Percentiles rank a stretch among this genome's conserved stretches.
These are phyloP conservation scores for Fragum whitleyi DNA, from an alignment of 2,888 invertebrate species.

Conservation along the genomic window DNA sequence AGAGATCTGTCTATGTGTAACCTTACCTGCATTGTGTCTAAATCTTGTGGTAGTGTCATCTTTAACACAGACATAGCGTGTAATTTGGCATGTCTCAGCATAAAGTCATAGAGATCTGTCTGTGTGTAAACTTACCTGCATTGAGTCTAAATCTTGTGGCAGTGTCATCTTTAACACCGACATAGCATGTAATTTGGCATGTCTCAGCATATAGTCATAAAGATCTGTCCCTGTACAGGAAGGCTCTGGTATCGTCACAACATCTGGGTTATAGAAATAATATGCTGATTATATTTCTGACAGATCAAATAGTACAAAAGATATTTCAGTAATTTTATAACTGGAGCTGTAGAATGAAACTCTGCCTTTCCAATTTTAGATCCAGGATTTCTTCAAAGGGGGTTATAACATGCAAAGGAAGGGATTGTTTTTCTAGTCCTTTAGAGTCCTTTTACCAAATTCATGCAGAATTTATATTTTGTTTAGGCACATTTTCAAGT, in stretches of 20 bases:
- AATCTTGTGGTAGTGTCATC: constrained; percentile 46
- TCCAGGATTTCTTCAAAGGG: too few relatives aligned
- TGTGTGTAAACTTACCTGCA: constrained; percentile 1
- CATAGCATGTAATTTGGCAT: constrained; percentile 90
- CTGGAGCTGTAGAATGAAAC: too few relatives aligned
- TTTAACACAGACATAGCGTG: constrained; percentile 88
- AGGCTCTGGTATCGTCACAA: constrained; percentile 87
- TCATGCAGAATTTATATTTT: too few relatives aligned
- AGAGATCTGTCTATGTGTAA: too few relatives aligned
- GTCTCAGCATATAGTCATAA: constrained; percentile 90
- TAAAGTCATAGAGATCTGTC: constrained; percentile 84
- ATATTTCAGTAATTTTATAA: too few relatives aligned
- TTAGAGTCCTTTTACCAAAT: too few relatives aligned
- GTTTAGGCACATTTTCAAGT: too few relatives aligned
- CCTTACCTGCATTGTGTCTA: constrained; percentile 13
- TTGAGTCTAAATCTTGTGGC: constrained; percentile 30
- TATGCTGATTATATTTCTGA: too few relatives aligned
- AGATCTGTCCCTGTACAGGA: constrained; percentile 89
- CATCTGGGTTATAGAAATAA: constrained; percentile 87
- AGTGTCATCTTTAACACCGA: constrained; percentile 85
- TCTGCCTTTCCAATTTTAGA: too few relatives aligned
- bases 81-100: constrained; percentile 89
- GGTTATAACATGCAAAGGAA: too few relatives aligned
- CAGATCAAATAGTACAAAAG: too few relatives aligned
- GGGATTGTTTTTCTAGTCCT: too few relatives aligned